Evolutionary conservation across 1,140 invertebrate species (phyloP), one percentile per base, ranked within the genome.

Genomic region (Chrysopa pallens): DNA sequence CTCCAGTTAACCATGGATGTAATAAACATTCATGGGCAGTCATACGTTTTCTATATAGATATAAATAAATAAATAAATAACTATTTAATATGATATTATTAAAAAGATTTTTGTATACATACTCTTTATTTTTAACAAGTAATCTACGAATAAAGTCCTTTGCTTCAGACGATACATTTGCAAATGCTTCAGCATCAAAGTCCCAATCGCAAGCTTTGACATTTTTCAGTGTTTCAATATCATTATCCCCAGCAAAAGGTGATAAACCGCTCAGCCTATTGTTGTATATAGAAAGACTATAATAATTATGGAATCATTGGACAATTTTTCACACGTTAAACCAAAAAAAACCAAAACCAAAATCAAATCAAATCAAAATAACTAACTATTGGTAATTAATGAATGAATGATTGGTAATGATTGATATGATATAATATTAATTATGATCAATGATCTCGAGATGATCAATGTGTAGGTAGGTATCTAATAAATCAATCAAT

Each of bases 191-290:
- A 56, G 85, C 80, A 62, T 98, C 91, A 66, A 99, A 98, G 69
- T 94, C 89, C 93, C 93, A 98, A 61, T 98, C 91, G 57, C 93
- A 96, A 15, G 86, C 83, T 62, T 93, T 94, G 1, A 98, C 95
- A 62, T 98, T 98, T 62, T 96, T 94, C 37, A 98, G 61, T 0
- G 95, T 98, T 53, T 98, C 94, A 39, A 97, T 83, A 63, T 98
- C 94, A 58, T 95, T 96, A 58, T 97, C 92, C 23, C 95, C 95
- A 51, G 93, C 92, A 61, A 99, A 99, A 49, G 95, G 95, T 45
- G 95, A 98, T 27, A 98, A 70, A 35, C 95, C 96, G 58, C 90
- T 95, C 46, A 98, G 65, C 40, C 87, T 91, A 42, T 6, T 38
- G n/a, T 29, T 8, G 13, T 44, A 38, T n/a, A 29, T 13, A 40